These are phyloP conservation scores for Philypnodon macrostomus DNA, from an alignment of 2,797 vertebrate genomes.

Conservation along the genomic window DNA sequence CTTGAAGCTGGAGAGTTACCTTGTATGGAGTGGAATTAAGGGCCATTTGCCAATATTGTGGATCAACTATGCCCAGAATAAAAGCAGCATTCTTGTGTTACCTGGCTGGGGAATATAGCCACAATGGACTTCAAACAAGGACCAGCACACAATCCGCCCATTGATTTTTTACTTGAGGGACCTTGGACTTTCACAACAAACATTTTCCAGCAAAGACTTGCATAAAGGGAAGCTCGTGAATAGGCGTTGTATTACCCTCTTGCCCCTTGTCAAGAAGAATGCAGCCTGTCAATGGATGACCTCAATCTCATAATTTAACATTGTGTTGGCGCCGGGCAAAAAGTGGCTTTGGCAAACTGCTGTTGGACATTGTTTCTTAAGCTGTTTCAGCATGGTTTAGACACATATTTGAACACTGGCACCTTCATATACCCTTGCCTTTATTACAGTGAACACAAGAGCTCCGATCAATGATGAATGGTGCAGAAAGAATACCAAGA, in stretches of 20 bases:
- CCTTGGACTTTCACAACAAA: constrained; percentile 79
- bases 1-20: constrained; percentile 80
- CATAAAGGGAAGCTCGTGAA: constrained; percentile 75
- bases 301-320: constrained; percentile 74
- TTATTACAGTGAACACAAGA: constrained; percentile 18
- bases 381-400: constrained; percentile 41
- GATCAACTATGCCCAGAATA: constrained; percentile 79
- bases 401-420: constrained; percentile 27
- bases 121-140: constrained; percentile 83
- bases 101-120: constrained; percentile 79
- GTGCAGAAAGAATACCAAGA: constrained; percentile 10
- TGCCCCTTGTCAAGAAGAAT: constrained; percentile 73
- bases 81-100: constrained; percentile 81
- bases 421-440: constrained; percentile 35
- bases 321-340: constrained; percentile 50
- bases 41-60: constrained; percentile 85
- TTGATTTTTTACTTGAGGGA: constrained; percentile 82
- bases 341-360: constrained; percentile 50
- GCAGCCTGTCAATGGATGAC: constrained; percentile 72
- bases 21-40: constrained; percentile 80
- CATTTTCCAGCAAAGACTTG: constrained; percentile 69
- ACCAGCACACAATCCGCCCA: constrained; percentile 73
- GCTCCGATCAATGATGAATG: constrained; percentile 16
- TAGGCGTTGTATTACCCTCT: constrained; percentile 73
- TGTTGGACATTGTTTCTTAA: constrained; percentile 59